These are phyloP conservation scores for Noturus placidus DNA, from an alignment of 2,113 vertebrate genomes.

Conservation along the genomic window DNA sequence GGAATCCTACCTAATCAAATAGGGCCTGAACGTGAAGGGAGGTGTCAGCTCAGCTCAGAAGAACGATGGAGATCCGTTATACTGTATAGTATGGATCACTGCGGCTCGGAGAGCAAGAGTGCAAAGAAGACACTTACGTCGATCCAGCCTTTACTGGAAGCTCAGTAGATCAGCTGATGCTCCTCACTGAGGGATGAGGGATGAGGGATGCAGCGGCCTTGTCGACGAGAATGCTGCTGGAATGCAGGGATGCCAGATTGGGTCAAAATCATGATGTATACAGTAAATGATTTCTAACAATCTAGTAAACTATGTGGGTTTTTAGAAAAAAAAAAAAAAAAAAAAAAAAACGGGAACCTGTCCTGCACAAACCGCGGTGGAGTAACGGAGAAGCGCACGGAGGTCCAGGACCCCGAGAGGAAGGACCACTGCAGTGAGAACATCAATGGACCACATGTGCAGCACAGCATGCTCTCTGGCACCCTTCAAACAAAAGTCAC, in stretches of 20 bases:
- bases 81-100: not conserved
- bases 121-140: not conserved
- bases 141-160: not conserved
- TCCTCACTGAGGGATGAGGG: not conserved
- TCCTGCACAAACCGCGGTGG: not conserved
- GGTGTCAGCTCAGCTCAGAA: not conserved
- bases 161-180: not conserved
- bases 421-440: not conserved
- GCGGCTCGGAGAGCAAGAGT: not conserved
- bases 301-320: not conserved
- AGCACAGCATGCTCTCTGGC: not conserved
- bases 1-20: not conserved
- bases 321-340: too few relatives aligned
- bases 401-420: not conserved
- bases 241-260: constrained; percentile 29
- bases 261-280: not conserved
- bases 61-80: not conserved
- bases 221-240: not conserved
- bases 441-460: not conserved
- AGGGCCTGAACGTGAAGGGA: not conserved
- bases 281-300: not conserved
- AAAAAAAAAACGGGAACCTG: not conserved
- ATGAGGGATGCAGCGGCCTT: not conserved
- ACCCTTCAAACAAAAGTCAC: not conserved
- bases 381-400: not conserved